Percentiles rank a stretch among this genome's conserved stretches.
Evolutionary conservation across 2,888 invertebrate species (phyloP).

Genomic region (Chrysomela aeneicollis): DNA sequence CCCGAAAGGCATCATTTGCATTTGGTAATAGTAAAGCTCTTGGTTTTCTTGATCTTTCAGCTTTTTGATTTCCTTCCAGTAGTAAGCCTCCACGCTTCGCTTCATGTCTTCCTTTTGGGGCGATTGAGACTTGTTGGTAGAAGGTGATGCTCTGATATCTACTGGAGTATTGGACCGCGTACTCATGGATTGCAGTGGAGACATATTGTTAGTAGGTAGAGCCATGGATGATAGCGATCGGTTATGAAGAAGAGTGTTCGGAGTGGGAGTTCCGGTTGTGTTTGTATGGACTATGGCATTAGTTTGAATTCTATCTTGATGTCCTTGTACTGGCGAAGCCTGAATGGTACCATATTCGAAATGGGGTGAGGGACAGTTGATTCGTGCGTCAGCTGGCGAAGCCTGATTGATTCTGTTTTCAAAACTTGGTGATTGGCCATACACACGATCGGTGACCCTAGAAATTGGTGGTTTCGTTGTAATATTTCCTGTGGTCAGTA

Average conservation of each 20-base stretch:
- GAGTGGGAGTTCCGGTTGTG: slow-evolving; percentile 41
- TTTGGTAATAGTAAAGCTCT: slow-evolving; percentile 56
- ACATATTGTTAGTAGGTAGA: slow-evolving; percentile 6
- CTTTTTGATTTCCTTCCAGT: slow-evolving; percentile 74
- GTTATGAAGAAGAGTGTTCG: slow-evolving; percentile 36
- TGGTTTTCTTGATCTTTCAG: slow-evolving; percentile 70
- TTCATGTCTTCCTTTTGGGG: slow-evolving; percentile 66
- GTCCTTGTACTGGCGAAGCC: slow-evolving; percentile 32
- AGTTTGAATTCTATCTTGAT: slow-evolving; percentile 45
- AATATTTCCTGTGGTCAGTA: slow-evolving; percentile 25
- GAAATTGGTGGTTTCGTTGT: slow-evolving; percentile 44
- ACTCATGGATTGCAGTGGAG: slow-evolving; percentile 27
- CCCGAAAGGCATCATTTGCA: slow-evolving; percentile 48
- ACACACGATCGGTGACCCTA: slow-evolving; percentile 20
- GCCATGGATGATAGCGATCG: slow-evolving; percentile 36
- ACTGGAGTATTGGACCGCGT: slow-evolving; percentile 42
- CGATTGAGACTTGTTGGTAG: slow-evolving; percentile 47
- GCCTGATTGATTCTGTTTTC: not conserved
- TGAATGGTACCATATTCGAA: slow-evolving; percentile 39
- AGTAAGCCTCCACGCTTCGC: slow-evolving; percentile 71
- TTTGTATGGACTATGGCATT: slow-evolving; percentile 52
- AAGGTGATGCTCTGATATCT: slow-evolving; percentile 37
- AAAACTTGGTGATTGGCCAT: slow-evolving; percentile 8
- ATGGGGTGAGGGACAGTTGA: slow-evolving; percentile 4
- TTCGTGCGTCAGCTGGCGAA: not conserved